Evolutionary conservation across 2,888 invertebrate species (phyloP).

Genomic region (Hydrotaea diabolus): DNA sequence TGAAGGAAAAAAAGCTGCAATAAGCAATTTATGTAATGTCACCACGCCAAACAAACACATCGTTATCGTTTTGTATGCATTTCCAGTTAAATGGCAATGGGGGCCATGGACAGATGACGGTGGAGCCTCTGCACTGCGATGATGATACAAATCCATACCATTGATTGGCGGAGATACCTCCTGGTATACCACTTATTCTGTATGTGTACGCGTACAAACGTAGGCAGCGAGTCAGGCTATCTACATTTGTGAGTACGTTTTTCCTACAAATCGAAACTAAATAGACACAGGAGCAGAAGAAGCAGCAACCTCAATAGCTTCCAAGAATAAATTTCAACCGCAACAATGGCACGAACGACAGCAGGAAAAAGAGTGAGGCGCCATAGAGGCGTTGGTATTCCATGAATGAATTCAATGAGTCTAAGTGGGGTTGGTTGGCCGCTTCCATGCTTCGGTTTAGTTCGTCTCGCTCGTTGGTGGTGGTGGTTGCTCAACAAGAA

Average conservation of each 20-base stretch:
- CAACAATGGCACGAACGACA: background rate
- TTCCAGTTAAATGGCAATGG: constrained; percentile 21
- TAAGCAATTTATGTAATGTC: constrained; percentile 63
- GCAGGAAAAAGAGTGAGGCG: constrained; percentile 57
- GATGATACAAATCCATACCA: constrained; percentile 64
- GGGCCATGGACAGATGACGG: constrained; percentile 2
- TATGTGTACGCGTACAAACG: too few relatives aligned
- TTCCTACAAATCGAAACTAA: background rate
- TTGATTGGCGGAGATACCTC: constrained; percentile 48
- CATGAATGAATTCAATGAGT: constrained; percentile 61
- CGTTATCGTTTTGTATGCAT: constrained; percentile 32
- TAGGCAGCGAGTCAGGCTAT: background rate
- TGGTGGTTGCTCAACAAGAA: background rate
- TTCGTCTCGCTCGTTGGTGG: background rate
- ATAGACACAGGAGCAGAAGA: too few relatives aligned
- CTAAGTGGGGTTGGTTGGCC: background rate
- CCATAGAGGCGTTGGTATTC: constrained; percentile 66
- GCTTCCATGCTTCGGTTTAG: constrained; percentile 1
- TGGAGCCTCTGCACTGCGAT: constrained; percentile 30
- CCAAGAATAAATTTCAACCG: constrained; percentile 22
- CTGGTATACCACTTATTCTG: background rate
- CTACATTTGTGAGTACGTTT: background rate
- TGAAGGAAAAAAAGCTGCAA: constrained; percentile 42
- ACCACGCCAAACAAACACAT: constrained; percentile 53
- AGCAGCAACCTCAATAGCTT: constrained; percentile 10